Conservation (phyloP, 2,113 vertebrate genomes). For the Callospermophilus lateralis region DNA sequence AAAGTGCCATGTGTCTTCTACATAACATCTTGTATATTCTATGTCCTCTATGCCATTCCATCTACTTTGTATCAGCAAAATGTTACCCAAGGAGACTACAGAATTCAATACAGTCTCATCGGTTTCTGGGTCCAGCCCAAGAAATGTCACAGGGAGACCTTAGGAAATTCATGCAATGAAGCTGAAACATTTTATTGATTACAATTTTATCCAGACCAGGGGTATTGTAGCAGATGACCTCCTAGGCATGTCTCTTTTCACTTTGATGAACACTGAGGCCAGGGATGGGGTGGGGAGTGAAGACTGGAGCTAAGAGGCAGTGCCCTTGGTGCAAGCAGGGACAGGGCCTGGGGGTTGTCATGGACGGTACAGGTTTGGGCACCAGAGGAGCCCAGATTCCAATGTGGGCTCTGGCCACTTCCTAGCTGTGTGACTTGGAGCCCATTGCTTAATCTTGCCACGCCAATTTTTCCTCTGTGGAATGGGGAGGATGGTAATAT, state of each 20-base stretch:
- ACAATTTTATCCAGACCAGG: background rate
- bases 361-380: background rate
- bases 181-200: background rate
- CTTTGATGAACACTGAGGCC: background rate
- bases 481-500: background rate
- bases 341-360: background rate
- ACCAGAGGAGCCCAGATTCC: background rate
- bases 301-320: background rate
- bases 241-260: background rate
- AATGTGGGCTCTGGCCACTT: background rate
- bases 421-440: background rate
- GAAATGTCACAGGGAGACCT: background rate
- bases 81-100: background rate
- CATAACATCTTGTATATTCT: background rate
- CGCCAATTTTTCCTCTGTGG: background rate
- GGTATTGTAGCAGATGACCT: background rate
- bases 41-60: background rate
- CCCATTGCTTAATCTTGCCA: background rate
- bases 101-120: background rate
- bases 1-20: background rate
- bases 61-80: background rate
- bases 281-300: background rate
- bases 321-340: background rate
- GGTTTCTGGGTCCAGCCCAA: background rate
- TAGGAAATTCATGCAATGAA: background rate